These are phyloP conservation scores for Pristionchus exspectatus DNA, from an alignment of 2,888 invertebrate species.

Conservation along the genomic window DNA sequence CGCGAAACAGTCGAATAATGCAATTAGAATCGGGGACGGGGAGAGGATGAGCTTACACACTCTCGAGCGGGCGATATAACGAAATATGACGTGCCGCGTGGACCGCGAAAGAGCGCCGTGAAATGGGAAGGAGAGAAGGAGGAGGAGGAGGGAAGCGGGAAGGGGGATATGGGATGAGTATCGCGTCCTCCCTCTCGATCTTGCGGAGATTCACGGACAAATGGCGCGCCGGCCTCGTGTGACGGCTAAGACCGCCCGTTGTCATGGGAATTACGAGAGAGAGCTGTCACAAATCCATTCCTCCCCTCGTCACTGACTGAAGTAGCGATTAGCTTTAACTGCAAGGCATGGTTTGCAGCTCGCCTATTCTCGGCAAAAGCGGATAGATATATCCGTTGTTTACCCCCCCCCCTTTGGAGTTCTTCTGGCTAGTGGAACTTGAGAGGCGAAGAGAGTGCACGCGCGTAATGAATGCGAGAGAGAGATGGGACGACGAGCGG, in stretches of 20 bases:
- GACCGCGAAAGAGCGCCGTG: not conserved
- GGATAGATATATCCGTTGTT: too few species aligned
- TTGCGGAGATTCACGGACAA: not conserved
- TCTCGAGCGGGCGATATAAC: not conserved
- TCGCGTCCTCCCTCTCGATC: not conserved
- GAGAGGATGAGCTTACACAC: not conserved
- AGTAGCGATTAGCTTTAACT: not conserved
- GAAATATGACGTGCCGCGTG: not conserved
- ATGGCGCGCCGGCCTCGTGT: not conserved
- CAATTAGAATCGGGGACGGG: constrained; percentile 12
- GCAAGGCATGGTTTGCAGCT: not conserved
- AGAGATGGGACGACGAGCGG: too few species aligned
- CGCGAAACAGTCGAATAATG: not conserved
- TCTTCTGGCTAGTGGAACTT: too few species aligned
- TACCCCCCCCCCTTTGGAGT: too few species aligned
- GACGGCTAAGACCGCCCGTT: not conserved
- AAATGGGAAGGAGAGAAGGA: not conserved
- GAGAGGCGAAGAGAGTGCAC: too few species aligned
- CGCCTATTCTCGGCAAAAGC: not conserved
- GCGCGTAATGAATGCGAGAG: too few species aligned
- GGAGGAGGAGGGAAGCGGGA: not conserved
- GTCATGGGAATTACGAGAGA: not conserved
- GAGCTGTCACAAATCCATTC: not conserved
- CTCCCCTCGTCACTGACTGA: not conserved
- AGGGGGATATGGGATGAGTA: constrained; percentile 25